phyloP scores from a whole-genome alignment of 2,888 invertebrate species.

The Drosophila mayaguana region DNA sequence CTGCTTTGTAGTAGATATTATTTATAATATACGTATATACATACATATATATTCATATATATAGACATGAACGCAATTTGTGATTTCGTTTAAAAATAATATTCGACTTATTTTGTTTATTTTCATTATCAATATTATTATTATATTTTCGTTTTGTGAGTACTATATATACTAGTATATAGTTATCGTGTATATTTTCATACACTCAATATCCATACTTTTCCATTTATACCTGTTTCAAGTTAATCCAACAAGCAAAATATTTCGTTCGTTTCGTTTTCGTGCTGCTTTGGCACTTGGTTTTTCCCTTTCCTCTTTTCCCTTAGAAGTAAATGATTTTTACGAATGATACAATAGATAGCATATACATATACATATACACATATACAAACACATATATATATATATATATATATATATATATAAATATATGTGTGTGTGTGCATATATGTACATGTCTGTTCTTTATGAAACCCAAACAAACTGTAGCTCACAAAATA shows the following conservation, averaged over 20 bases:
- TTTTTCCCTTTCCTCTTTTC: constrained; percentile 12
- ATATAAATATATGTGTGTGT: background rate
- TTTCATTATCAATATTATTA: background rate
- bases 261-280: background rate
- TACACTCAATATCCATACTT: constrained; percentile 6
- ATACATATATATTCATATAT: constrained; percentile 33
- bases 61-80: constrained; percentile 66
- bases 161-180: constrained; percentile 20
- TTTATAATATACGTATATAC: constrained; percentile 22
- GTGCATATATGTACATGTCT: background rate
- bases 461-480: constrained; percentile 67
- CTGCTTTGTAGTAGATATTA: constrained; percentile 26
- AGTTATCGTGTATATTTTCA: constrained; percentile 28
- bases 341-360: constrained; percentile 54
- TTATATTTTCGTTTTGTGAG: constrained; percentile 8
- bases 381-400: background rate
- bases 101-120: constrained; percentile 24
- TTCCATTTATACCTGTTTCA: constrained; percentile 52
- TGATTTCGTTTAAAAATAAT: constrained; percentile 40
- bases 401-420: background rate
- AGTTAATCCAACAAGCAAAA: constrained; percentile 43
- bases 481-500: constrained; percentile 70
- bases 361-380: constrained; percentile 10
- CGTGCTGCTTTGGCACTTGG: constrained; percentile 58
- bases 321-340: constrained; percentile 55